Conservation (phyloP, 1,140 invertebrate genomes). For the Habropoda laboriosa region DNA sequence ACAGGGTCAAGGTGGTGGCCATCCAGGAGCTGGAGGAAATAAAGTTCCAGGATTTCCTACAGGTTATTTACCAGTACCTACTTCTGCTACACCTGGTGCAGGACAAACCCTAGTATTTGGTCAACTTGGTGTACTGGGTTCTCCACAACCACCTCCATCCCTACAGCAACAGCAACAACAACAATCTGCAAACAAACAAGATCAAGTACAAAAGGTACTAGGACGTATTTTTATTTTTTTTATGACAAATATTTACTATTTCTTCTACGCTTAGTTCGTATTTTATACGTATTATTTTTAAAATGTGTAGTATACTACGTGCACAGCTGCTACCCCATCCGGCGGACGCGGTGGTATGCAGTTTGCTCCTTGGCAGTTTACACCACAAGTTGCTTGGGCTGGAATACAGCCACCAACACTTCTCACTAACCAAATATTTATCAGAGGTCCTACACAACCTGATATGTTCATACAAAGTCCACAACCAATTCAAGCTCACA, state of each 20-base stretch:
- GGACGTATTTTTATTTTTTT: background rate
- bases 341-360: constrained; percentile 83
- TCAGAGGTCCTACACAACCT: constrained; percentile 88
- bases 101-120: constrained; percentile 91
- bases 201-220: constrained; percentile 79
- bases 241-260: background rate
- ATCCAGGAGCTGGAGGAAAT: constrained; percentile 85
- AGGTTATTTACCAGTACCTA: constrained; percentile 87
- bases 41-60: constrained; percentile 82
- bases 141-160: constrained; percentile 83
- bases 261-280: constrained; percentile 42
- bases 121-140: constrained; percentile 88
- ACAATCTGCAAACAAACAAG: constrained; percentile 75
- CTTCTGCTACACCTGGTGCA: constrained; percentile 88
- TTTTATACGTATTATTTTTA: background rate
- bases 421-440: constrained; percentile 90
- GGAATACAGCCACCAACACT: constrained; percentile 87
- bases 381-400: constrained; percentile 87
- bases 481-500: constrained; percentile 85
- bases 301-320: constrained; percentile 81
- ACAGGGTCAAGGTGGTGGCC: constrained; percentile 86
- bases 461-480: constrained; percentile 95
- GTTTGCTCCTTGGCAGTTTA: constrained; percentile 83
- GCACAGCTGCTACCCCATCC: constrained; percentile 85
- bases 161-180: constrained; percentile 79